A percentile compares a stretch with the other conserved stretches of the same genome.
Conservation (phyloP, 2,113 vertebrate species). For the Gallinago undulata region DNA sequence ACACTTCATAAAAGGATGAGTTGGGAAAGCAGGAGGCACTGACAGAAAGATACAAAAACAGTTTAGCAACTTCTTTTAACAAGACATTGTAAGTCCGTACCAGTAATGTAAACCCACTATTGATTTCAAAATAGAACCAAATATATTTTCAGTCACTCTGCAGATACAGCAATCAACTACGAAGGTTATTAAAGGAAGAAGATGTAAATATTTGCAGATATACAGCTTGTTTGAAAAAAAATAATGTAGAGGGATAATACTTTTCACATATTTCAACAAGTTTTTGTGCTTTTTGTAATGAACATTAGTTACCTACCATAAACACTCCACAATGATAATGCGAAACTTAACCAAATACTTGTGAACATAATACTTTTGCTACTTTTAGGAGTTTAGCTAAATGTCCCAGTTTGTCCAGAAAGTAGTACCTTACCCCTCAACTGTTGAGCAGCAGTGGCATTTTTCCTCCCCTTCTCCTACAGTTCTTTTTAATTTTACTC, state of each 20-base stretch:
- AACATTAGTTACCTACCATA: neutral
- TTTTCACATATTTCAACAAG: neutral
- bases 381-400: neutral
- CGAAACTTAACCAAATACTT: neutral
- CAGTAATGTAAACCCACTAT: neutral
- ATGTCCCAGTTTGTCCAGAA: neutral
- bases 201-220: neutral
- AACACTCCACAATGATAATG: neutral
- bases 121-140: neutral
- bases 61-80: neutral
- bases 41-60: neutral
- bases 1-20: neutral
- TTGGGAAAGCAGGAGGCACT: neutral
- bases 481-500: neutral
- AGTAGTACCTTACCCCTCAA: neutral
- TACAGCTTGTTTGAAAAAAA: neutral
- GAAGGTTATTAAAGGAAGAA: neutral
- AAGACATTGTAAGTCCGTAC: neutral
- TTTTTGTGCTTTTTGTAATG: neutral
- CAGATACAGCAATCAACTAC: neutral
- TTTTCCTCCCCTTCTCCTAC: neutral
- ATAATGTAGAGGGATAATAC: neutral
- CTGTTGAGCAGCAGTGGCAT: neutral
- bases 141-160: neutral
- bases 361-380: neutral